Percentiles rank a stretch among this genome's conserved stretches.
Conservation (phyloP, 2,797 vertebrate genomes). For the Dendrocincla fuliginosa region DNA sequence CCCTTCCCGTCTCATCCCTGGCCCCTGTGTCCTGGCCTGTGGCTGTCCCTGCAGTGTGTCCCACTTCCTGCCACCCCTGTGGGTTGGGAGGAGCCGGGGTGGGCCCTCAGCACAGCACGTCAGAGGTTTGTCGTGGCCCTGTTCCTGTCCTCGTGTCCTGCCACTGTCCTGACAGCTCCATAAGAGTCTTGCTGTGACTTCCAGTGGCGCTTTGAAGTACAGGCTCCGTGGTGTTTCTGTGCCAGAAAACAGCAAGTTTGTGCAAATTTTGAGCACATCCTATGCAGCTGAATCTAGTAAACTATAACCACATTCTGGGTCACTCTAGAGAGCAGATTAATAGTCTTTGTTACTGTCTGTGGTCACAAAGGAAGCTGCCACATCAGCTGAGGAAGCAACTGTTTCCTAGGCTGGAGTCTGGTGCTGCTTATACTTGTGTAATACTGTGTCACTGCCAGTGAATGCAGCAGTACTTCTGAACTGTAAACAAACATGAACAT, state of each 20-base stretch:
- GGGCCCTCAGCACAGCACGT: accelerated
- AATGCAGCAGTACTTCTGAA: background rate
- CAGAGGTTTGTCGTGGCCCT: no score
- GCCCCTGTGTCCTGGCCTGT: background rate
- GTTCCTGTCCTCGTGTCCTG: background rate
- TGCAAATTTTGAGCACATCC: background rate
- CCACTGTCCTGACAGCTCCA: accelerated
- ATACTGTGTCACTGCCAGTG: background rate
- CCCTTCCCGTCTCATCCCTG: accelerated
- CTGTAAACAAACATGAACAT: background rate
- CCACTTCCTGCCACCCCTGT: accelerated
- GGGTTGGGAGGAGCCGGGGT: background rate
- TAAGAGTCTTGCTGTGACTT: background rate
- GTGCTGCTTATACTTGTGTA: background rate
- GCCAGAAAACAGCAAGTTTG: background rate
- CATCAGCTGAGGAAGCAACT: background rate
- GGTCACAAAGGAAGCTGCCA: background rate
- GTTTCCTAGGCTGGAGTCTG: background rate
- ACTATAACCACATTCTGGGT: accelerated
- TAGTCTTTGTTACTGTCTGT: background rate
- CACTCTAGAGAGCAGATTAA: accelerated
- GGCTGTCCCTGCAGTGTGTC: background rate
- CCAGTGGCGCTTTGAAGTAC: accelerated
- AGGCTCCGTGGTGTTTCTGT: background rate
- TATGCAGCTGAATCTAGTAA: background rate